Base-by-base conservation (phyloP, 2,888 invertebrate species). In the Callyntrura sp. region DNA sequence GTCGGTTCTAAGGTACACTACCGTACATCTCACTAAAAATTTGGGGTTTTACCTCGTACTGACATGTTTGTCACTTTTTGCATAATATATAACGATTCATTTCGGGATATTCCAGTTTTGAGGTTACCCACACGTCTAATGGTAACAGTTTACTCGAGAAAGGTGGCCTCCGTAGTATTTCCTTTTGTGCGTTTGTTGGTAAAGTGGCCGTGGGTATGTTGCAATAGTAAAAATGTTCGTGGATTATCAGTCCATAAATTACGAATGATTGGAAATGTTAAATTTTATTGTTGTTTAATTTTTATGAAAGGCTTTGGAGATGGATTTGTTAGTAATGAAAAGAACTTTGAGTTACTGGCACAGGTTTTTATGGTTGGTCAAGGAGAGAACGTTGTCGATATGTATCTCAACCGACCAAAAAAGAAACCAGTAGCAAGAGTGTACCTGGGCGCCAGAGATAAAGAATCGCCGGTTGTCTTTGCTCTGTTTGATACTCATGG, bases 1-100 rank as follows among this genome's bases (percentile, higher is more conserved):
- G 95, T 96, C 25, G 96, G 96, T 12, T 95, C 83, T 73, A 20
- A 88, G 82, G 81, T 84, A 78, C 48, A 43, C 11, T n/a, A n/a
- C n/a, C n/a, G n/a, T n/a, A n/a, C n/a, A n/a, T n/a, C n/a, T n/a
- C n/a, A n/a, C n/a, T n/a, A n/a, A n/a, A n/a, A n/a, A n/a, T n/a
- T n/a, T n/a, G n/a, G n/a, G n/a, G n/a, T n/a, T n/a, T n/a, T n/a
- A n/a, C n/a, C n/a, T n/a, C n/a, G n/a, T n/a, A n/a, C n/a, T n/a
- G n/a, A n/a, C n/a, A n/a, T n/a, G n/a, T n/a, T n/a, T n/a, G n/a
- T n/a, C n/a, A n/a, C n/a, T n/a, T n/a, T n/a, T n/a, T n/a, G n/a
- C n/a, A n/a, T n/a, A n/a, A n/a, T n/a, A n/a, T n/a, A n/a, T n/a
- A n/a, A n/a, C n/a, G n/a, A n/a, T n/a, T n/a, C n/a, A n/a, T 85